These are phyloP conservation scores for Lathamus discolor DNA, from an alignment of 2,113 vertebrate genomes.

Conservation along the genomic window DNA sequence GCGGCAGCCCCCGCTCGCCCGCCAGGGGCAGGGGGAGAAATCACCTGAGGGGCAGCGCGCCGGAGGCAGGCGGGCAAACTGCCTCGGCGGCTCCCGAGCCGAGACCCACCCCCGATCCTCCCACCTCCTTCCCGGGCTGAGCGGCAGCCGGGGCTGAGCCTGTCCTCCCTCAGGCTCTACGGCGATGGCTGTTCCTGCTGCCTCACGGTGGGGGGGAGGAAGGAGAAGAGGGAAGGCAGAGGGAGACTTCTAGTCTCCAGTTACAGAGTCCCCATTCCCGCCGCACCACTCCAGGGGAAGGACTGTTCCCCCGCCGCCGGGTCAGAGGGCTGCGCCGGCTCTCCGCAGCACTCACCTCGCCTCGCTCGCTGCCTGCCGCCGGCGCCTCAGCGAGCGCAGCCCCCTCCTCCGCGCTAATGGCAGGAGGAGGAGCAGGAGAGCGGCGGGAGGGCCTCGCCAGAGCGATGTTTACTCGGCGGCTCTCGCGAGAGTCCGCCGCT, in stretches of 20 bases:
- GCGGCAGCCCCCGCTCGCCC: not conserved
- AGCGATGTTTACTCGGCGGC: slow-evolving; percentile 4
- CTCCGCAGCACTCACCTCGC: not conserved
- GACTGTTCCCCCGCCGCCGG: not conserved
- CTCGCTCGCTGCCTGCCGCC: not conserved
- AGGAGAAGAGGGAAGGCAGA: too few species aligned
- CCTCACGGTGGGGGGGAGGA: not conserved
- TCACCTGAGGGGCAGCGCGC: not conserved
- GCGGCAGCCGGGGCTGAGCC: not conserved
- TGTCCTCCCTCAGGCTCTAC: not conserved
- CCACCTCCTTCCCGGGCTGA: not conserved
- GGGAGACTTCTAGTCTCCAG: not conserved
- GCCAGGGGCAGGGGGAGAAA: not conserved
- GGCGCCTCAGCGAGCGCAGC: not conserved
- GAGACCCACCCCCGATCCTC: not conserved
- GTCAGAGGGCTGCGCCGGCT: not conserved
- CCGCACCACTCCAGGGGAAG: not conserved
- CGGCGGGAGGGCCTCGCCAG: not conserved
- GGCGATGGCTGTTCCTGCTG: slow-evolving; percentile 15
- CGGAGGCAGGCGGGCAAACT: not conserved
- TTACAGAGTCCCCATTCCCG: not conserved
- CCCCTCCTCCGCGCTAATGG: slow-evolving; percentile 4
- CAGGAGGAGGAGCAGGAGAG: not conserved
- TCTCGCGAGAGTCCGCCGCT: slow-evolving; percentile 43
- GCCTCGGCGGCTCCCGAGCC: not conserved